phyloP scores from a whole-genome alignment of 2,888 invertebrate genomes.

The Drosophila stalkeri region DNA sequence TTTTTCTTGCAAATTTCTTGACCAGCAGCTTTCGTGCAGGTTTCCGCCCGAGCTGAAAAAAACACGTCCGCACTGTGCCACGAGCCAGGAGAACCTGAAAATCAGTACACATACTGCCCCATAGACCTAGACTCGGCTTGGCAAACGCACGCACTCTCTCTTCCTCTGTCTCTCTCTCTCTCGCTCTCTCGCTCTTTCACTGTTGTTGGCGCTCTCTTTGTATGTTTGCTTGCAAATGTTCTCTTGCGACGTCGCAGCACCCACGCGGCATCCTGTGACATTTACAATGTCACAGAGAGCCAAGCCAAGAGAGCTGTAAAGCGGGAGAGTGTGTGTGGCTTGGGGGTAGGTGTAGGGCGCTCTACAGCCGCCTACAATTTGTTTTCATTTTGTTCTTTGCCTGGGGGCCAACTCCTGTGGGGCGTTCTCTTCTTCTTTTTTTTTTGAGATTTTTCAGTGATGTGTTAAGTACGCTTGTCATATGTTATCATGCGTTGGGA shows the following conservation, averaged over 20 bases:
- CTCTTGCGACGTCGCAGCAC: slow-evolving; percentile 58
- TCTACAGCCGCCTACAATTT: slow-evolving; percentile 42
- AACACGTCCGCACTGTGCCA: slow-evolving; percentile 80
- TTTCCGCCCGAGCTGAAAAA: slow-evolving; percentile 45
- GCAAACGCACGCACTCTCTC: slow-evolving; percentile 21
- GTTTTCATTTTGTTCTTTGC: slow-evolving; percentile 60
- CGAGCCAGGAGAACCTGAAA: slow-evolving; percentile 81
- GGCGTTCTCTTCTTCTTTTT: slow-evolving; percentile 48
- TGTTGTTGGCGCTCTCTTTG: slow-evolving; percentile 3
- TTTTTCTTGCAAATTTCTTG: slow-evolving; percentile 48
- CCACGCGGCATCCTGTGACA: slow-evolving; percentile 60
- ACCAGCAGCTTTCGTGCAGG: slow-evolving; percentile 39
- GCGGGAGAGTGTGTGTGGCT: slow-evolving; percentile 12
- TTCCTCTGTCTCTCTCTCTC: slow-evolving; percentile 13
- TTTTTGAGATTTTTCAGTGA: slow-evolving; percentile 22
- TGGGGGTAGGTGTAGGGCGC: background rate
- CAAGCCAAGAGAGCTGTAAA: slow-evolving; percentile 13
- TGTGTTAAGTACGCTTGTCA: slow-evolving; percentile 25
- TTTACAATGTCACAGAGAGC: slow-evolving; percentile 68
- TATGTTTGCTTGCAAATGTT: slow-evolving; percentile 24
- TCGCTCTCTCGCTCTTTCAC: background rate
- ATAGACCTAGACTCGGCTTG: slow-evolving; percentile 42
- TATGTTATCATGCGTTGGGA: slow-evolving; percentile 15
- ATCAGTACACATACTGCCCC: slow-evolving; percentile 73
- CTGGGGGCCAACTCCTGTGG: slow-evolving; percentile 54